Evolutionary conservation across 2,797 vertebrate species (phyloP).

Genomic region (Triplophysa bombifrons): DNA sequence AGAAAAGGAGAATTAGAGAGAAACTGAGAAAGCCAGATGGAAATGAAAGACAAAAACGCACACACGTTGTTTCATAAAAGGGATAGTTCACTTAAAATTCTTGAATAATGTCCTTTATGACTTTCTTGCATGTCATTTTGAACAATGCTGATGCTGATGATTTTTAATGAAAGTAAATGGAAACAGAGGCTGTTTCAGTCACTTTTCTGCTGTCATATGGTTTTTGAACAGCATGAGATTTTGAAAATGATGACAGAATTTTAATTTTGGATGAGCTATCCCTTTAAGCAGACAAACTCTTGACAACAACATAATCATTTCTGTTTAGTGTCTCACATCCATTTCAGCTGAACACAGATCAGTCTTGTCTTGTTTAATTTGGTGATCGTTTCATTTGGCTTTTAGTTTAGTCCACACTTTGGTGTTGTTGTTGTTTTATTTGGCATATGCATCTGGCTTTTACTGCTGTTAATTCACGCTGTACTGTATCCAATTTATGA

Average conservation of each 20-base stretch:
- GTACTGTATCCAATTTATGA: slow-evolving; percentile 5
- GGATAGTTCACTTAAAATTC: neutral
- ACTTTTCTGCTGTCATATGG: neutral
- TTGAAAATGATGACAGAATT: neutral
- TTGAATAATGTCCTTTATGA: neutral
- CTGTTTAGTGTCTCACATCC: neutral
- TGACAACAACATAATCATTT: slow-evolving; percentile 18
- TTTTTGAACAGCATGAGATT: neutral
- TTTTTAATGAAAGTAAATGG: neutral
- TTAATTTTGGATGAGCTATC: neutral
- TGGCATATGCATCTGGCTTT: slow-evolving; percentile 4
- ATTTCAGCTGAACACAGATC: slow-evolving; percentile 14
- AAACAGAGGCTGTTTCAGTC: neutral
- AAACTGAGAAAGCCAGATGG: neutral
- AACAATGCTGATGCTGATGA: neutral
- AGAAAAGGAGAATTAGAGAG: slow-evolving; percentile 3
- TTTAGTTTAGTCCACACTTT: slow-evolving; percentile 18
- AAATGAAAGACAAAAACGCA: neutral
- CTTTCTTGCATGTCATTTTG: neutral
- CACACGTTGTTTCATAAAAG: neutral
- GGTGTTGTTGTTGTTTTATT: neutral
- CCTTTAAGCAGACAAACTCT: neutral
- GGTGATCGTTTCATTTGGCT: slow-evolving; percentile 4
- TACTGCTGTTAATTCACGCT: slow-evolving; percentile 23
- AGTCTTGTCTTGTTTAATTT: slow-evolving; percentile 4